A percentile compares a stretch with the other conserved stretches of the same genome.
Conservation (phyloP, 2,888 invertebrate genomes). For the Caenorhabditis wallacei region DNA sequence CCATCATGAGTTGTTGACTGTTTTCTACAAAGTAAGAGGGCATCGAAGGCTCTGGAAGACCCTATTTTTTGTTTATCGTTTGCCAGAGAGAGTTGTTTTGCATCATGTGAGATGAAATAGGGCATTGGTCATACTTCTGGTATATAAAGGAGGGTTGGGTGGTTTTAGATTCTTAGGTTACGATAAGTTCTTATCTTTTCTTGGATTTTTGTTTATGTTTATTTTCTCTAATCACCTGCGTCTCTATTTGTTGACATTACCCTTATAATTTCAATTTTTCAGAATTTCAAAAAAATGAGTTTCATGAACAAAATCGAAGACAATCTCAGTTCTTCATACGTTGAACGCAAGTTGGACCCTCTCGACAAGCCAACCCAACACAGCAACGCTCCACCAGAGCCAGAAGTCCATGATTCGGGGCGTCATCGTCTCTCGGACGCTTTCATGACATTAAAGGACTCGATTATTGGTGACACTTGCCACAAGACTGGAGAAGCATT, state of each 20-base stretch:
- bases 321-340: conserved; percentile 6
- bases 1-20: not conserved
- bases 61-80: not conserved
- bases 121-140: not conserved
- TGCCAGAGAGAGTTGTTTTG: not conserved
- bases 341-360: conserved; percentile 11
- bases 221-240: not conserved
- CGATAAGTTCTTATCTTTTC: not conserved
- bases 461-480: not conserved
- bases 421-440: not conserved
- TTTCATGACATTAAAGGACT: conserved; percentile 7
- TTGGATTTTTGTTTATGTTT: not conserved
- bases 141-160: not conserved
- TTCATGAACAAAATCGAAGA: conserved; percentile 18
- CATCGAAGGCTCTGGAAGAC: not conserved
- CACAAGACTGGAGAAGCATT: conserved; percentile 19
- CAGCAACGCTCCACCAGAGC: not conserved
- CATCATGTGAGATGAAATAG: not conserved
- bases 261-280: not conserved
- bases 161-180: not conserved
- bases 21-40: not conserved
- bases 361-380: conserved; percentile 14
- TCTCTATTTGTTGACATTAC: not conserved
- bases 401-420: not conserved
- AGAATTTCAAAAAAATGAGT: conserved; percentile 24